Evolutionary conservation across 2,113 vertebrate species (phyloP).

Genomic region (Copsychus sechellarum): DNA sequence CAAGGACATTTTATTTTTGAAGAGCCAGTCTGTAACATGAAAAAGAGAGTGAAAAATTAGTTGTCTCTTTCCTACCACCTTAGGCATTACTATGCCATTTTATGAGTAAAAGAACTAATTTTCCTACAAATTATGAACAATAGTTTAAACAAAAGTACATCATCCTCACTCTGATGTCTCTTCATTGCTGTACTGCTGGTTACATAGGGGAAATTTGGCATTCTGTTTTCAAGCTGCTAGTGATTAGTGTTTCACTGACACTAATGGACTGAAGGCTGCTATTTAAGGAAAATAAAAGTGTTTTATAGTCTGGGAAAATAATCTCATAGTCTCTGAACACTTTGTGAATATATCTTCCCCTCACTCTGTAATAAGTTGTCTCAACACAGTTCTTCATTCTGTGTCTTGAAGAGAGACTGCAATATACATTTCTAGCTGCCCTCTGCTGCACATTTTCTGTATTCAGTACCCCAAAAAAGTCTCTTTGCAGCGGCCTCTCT

Average conservation of each 20-base stretch:
- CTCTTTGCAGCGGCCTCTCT: neutral
- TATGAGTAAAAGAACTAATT: neutral
- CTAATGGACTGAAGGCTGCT: neutral
- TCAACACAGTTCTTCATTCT: neutral
- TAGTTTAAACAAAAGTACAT: neutral
- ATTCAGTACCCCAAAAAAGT: neutral
- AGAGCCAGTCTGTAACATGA: neutral
- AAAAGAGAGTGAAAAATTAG: neutral
- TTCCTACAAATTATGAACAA: neutral
- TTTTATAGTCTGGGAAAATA: neutral
- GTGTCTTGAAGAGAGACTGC: neutral
- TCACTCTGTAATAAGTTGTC: neutral
- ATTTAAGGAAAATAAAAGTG: neutral
- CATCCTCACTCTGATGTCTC: neutral
- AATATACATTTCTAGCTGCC: neutral
- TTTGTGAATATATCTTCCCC: neutral
- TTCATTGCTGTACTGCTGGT: neutral
- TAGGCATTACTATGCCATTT: neutral
- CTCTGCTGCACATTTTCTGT: neutral
- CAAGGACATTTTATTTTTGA: neutral
- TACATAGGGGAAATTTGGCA: neutral
- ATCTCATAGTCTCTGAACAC: neutral
- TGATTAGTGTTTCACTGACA: neutral
- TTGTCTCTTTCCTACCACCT: neutral
- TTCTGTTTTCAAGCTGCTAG: neutral